A percentile compares a stretch with the other conserved stretches of the same genome.
Conservation (phyloP, 2,113 vertebrate species). For the Leptodactylus fuscus region DNA sequence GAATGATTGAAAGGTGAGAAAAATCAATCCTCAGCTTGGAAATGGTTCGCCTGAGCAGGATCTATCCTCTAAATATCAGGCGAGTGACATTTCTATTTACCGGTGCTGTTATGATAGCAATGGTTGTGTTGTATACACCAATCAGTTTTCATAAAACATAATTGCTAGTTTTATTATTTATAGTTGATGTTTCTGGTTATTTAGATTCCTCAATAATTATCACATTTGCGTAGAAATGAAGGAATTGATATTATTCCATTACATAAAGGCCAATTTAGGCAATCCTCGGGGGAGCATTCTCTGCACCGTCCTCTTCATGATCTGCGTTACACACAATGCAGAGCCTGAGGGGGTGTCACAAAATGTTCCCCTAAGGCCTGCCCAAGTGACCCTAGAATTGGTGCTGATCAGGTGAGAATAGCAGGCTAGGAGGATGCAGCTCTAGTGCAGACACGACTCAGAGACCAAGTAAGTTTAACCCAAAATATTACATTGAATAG, state of each 20-base stretch:
- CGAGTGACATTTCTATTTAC: too few relatives aligned
- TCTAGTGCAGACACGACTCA: neutral
- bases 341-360: neutral
- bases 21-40: neutral
- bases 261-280: neutral
- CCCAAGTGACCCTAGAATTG: neutral
- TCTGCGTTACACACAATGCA: neutral
- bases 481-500: neutral
- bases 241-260: neutral
- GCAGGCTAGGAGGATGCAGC: neutral
- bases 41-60: too few relatives aligned
- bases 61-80: too few relatives aligned
- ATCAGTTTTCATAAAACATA: too few relatives aligned
- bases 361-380: neutral
- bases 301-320: neutral
- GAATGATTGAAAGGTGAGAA: neutral
- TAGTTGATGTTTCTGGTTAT: neutral
- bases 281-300: neutral
- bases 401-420: neutral
- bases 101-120: too few relatives aligned
- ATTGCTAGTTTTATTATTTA: neutral
- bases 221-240: neutral
- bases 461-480: neutral
- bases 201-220: neutral
- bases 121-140: too few relatives aligned